These are phyloP conservation scores for Pogonocichla stellata DNA, from an alignment of 2,113 vertebrate species.

Conservation along the genomic window DNA sequence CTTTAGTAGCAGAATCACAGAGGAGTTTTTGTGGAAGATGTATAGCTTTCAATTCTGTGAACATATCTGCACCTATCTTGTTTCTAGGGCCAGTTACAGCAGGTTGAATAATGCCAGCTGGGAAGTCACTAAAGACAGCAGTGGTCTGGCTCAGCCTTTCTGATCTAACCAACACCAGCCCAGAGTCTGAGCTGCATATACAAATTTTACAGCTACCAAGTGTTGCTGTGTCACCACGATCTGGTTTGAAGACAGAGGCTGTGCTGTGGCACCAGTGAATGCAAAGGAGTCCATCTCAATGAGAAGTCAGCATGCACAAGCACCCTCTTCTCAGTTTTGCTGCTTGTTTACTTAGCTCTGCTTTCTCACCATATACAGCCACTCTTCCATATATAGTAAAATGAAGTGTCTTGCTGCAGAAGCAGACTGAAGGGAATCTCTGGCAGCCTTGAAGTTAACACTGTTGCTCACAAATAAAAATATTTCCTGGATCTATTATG, in stretches of 20 bases:
- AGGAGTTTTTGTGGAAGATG: not conserved
- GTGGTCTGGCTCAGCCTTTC: not conserved
- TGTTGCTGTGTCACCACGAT: not conserved
- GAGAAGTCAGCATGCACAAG: not conserved
- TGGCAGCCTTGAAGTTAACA: not conserved
- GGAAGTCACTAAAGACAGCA: not conserved
- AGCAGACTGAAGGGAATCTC: not conserved
- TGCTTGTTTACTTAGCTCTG: not conserved
- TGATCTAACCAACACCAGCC: not conserved
- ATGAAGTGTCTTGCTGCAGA: not conserved
- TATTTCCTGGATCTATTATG: not conserved
- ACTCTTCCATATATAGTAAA: slow-evolving; percentile 11
- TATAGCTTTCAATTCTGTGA: not conserved
- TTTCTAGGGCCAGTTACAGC: not conserved
- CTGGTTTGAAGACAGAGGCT: not conserved
- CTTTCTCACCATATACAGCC: not conserved
- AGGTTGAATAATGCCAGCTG: not conserved
- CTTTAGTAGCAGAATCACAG: not conserved
- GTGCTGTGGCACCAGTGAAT: not conserved
- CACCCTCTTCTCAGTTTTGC: not conserved
- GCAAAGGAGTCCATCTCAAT: not conserved
- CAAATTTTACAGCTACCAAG: not conserved
- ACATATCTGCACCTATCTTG: not conserved
- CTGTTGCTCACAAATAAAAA: not conserved
- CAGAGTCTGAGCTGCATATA: not conserved